Conservation (phyloP, 2,797 vertebrate species). For the Chlorospingus semifuscus region DNA sequence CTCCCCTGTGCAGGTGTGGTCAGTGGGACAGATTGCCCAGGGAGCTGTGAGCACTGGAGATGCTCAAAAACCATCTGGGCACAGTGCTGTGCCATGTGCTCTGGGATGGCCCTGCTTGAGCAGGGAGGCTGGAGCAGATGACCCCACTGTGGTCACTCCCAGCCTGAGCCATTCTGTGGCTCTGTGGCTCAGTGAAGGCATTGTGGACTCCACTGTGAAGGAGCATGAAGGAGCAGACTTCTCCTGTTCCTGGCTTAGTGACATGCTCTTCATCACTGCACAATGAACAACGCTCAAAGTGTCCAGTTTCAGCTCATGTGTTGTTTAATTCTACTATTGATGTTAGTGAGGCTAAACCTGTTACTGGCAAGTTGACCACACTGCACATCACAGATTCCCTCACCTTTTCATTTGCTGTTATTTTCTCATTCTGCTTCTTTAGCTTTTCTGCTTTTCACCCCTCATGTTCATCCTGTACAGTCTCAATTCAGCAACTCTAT, state of each 20-base stretch:
- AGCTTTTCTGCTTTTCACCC: neutral
- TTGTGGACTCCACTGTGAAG: accelerated
- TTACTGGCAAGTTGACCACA: neutral
- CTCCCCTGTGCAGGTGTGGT: accelerated
- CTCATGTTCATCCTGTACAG: neutral
- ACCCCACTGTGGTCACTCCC: neutral
- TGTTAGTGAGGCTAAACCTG: neutral
- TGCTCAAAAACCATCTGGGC: neutral
- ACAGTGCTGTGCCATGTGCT: neutral
- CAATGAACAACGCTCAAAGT: neutral
- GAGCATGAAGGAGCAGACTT: neutral
- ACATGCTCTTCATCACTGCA: neutral
- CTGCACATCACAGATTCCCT: neutral
- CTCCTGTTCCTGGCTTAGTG: accelerated
- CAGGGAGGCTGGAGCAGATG: neutral
- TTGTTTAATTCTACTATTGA: neutral
- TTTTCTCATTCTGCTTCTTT: neutral
- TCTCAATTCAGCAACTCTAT: neutral
- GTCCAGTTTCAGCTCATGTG: neutral
- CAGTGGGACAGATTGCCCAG: neutral
- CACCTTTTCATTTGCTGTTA: neutral
- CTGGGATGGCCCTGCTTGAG: neutral
- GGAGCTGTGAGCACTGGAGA: neutral
- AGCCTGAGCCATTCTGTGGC: neutral
- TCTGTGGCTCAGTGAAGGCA: neutral